Percentiles rank a stretch among this genome's conserved stretches.
Evolutionary conservation across 2,797 vertebrate genomes (phyloP).

Genomic region (Hydrolagus colliei): DNA sequence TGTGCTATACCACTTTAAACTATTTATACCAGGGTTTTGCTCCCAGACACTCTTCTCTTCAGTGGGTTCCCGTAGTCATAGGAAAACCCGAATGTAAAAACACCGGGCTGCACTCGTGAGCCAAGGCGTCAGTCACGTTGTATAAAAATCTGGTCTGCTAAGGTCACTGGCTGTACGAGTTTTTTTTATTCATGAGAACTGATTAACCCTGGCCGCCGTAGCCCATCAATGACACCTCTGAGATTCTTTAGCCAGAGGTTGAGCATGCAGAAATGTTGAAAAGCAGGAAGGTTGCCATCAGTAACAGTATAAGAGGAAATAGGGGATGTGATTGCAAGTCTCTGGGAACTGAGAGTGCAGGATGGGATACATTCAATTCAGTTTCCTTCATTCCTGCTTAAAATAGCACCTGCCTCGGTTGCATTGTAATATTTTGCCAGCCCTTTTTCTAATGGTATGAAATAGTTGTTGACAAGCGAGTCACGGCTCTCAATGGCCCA

Average conservation of each 20-base stretch:
- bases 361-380: constrained; percentile 99
- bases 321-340: constrained; percentile 85
- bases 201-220: not conserved
- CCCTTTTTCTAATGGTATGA: constrained; percentile 73
- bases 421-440: constrained; percentile 89
- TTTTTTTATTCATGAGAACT: constrained; percentile 5
- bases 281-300: constrained; percentile 62
- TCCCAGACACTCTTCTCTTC: too few relatives aligned
- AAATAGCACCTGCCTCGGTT: constrained; percentile 75
- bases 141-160: not conserved
- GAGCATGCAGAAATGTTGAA: constrained; percentile 49
- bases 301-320: constrained; percentile 67
- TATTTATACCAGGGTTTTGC: too few relatives aligned
- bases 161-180: not conserved
- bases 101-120: too few relatives aligned
- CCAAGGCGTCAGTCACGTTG: too few relatives aligned
- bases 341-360: constrained; percentile 97
- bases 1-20: too few relatives aligned
- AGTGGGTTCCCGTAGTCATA: too few relatives aligned
- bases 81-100: too few relatives aligned
- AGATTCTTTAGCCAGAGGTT: constrained; percentile 3
- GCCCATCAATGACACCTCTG: not conserved
- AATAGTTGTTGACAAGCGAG: constrained; percentile 74
- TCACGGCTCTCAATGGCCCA: constrained; percentile 72
- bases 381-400: constrained; percentile 87